Evolutionary conservation across 2,797 vertebrate genomes (phyloP), one percentile per base, ranked within the genome.

Genomic region (Loris lydekkerianus): DNA sequence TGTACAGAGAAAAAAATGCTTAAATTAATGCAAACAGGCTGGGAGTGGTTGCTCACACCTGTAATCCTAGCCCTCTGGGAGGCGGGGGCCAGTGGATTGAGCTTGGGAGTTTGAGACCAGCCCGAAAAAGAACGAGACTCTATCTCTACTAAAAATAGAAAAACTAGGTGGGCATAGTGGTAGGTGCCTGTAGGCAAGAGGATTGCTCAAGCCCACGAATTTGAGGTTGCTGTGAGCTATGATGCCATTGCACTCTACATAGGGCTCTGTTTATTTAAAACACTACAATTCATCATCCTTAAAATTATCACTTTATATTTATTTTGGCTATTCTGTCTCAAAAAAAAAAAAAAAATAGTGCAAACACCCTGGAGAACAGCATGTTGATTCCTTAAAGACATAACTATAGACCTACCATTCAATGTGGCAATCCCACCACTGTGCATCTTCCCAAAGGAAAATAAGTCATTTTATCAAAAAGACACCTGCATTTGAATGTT

Each of bases 181-280:
- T 53, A 14, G 14, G 14, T 53, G 49, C 49, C 49, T 15, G 49
- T 53, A 53, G 49, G 49, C 49, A 53, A 53, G 49, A 15, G 49
- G 14, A 53, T 53, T 53, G 49, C 49, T 53, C 49, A 53, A 53
- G 49, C 49, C 49, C 49, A 53, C 17, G 49, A 53, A 53, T 53
- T 53, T 53, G 49, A 53, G 15, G 49, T 53, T 53, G 49, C 49
- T 15, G 49, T 53, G 49, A 53, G 49, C 49, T 53, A 53, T 53
- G 49, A 53, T 53, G 49, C 49, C 49, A 53, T 15, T 4, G 49
- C 49, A 53, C 49, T 53, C 14, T 53, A 53, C 14, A 3, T 4
- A 17, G 49, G 73, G n/a, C 69, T 60, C 11, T 88, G 61, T 80
- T 93, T 96, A 49, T 87, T 96, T 53, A 46, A 94, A 89, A 75